Base-by-base conservation (phyloP, 37 sponge, comb jelly and placozoan genomes). In the Trichoplax adhaerens region DNA sequence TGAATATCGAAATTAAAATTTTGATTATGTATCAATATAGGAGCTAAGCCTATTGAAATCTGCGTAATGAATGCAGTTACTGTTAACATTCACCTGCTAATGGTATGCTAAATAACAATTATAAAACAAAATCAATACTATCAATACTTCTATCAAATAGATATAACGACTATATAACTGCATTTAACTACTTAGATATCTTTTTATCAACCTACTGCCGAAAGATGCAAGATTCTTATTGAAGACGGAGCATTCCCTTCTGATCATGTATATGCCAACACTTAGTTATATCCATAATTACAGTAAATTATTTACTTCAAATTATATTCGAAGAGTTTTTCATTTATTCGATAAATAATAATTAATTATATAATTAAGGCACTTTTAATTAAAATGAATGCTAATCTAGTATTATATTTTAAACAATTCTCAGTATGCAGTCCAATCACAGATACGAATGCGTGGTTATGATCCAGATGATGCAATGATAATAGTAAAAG, bases 181-280 rank as follows among this genome's bases (percentile, higher is more conserved):
- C 49, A 6, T 64, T 47, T 5, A 70, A 29, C 29, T 29, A 29
- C 54, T 46, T 70, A 29, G 6, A 4, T 68, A 2, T 53, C 88
- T 0, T 94, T 94, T 83, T 94, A 94, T 65, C 77, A 72, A 55
- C 95, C 95, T 7, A 87, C 88, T 8, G 57, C 76, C 6, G 57
- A 68, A 10, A 65, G 91, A 5, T 77, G 79, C 71, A 90, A 90
- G 73, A 85, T 94, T 55, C 69, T 94, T 54, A 73, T 91, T 52
- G 91, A 94, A 62, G 57, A 72, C 10, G 52, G 56, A 1, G 66
- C 82, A 50, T 94, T 94, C 67, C 88, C 95, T 46, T 94, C 95
- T 46, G 95, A 94, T 68, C 76, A 73, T 69, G 86, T 88, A 55
- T 52, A 29, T 29, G 29, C 29, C 29, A 29, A 29, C 29, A 29